Conservation (phyloP, 2,888 invertebrate species). For the Hydroisotoma schaefferi region DNA sequence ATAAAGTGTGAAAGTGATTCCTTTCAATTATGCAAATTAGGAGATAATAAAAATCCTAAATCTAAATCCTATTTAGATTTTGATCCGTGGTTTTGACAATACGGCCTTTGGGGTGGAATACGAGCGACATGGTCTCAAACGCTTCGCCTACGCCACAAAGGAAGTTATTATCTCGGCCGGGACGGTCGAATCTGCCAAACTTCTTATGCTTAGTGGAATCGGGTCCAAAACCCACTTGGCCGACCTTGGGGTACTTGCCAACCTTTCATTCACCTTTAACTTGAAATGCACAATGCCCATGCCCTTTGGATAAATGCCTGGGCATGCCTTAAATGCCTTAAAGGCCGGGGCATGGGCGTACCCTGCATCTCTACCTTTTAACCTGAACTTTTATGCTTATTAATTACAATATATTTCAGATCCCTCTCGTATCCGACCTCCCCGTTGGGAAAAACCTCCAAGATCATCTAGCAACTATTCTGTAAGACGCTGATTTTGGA, state of each 20-base stretch:
- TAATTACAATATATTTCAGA: constrained; percentile 7
- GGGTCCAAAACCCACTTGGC: constrained; percentile 32
- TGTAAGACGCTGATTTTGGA: no score
- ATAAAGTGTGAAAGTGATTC: no score
- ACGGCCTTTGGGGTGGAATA: constrained; percentile 40
- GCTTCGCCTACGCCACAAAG: constrained; percentile 37
- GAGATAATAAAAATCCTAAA: neutral
- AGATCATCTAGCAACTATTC: constrained; percentile 9
- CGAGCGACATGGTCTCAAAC: constrained; percentile 30
- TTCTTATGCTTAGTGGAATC: constrained; percentile 35
- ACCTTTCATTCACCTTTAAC: neutral
- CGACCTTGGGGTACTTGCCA: constrained; percentile 27
- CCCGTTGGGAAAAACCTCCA: constrained; percentile 29
- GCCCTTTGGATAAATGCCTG: neutral
- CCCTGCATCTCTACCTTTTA: no score
- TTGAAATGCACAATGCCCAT: neutral
- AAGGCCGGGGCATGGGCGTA: no score
- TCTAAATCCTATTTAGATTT: constrained; percentile 22
- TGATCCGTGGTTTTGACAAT: constrained; percentile 34
- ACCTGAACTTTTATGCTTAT: no score
- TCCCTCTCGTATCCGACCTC: constrained; percentile 17
- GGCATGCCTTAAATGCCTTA: no score
- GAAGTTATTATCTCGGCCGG: constrained; percentile 35
- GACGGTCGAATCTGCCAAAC: constrained; percentile 31
- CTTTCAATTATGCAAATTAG: no score